Evolutionary conservation across 2,888 invertebrate species (phyloP).

Genomic region (Sericinus montela): DNA sequence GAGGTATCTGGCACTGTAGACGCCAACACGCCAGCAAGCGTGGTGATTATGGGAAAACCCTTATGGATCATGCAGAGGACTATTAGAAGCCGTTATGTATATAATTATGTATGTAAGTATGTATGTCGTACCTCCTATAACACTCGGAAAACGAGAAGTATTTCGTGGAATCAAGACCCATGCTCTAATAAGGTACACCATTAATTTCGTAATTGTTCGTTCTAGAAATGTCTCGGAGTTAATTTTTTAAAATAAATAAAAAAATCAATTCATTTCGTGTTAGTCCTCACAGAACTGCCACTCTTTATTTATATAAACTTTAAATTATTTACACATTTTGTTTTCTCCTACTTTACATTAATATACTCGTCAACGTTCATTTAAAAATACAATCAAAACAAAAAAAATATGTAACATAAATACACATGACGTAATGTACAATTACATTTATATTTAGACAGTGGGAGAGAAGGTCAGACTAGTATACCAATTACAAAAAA

Average conservation of each 20-base stretch:
- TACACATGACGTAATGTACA: slow-evolving; percentile 66
- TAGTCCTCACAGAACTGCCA: slow-evolving; percentile 68
- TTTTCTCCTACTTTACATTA: slow-evolving; percentile 76
- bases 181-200: no score
- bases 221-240: no score
- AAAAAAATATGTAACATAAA: slow-evolving; percentile 65
- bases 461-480: slow-evolving; percentile 67
- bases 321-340: slow-evolving; percentile 78
- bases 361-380: slow-evolving; percentile 71
- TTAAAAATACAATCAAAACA: slow-evolving; percentile 73
- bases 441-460: slow-evolving; percentile 54
- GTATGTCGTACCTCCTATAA: no score
- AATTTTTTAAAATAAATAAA: slow-evolving; percentile 18
- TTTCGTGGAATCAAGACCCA: no score
- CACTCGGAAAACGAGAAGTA: no score
- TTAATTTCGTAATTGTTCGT: no score
- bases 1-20: no score
- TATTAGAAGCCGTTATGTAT: no score
- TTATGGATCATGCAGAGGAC: no score
- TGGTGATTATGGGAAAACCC: no score
- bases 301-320: slow-evolving; percentile 79
- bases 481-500: slow-evolving; percentile 75
- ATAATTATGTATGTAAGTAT: no score
- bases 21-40: no score
- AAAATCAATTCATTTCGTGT: slow-evolving; percentile 37